Evolutionary conservation across 1,140 invertebrate genomes (phyloP).

Genomic region (Plodia interpunctella): DNA sequence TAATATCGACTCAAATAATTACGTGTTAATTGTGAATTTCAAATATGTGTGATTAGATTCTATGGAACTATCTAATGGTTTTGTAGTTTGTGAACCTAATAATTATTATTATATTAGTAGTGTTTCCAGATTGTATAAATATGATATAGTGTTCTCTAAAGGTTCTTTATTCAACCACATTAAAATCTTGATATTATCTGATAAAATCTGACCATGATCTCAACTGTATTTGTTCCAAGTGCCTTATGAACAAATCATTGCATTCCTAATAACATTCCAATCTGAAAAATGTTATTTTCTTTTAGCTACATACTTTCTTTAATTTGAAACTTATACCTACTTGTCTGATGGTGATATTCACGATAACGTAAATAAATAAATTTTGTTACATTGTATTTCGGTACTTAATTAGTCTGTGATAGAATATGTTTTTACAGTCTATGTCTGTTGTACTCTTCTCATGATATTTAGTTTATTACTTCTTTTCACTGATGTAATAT

Average conservation of each 20-base stretch:
- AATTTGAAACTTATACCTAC: background rate
- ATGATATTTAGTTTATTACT: slow-evolving; percentile 19
- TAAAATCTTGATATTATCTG: slow-evolving; percentile 27
- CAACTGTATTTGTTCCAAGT: slow-evolving; percentile 72
- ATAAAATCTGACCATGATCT: slow-evolving; percentile 44
- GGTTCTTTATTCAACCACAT: slow-evolving; percentile 20
- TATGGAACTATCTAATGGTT: slow-evolving; percentile 58
- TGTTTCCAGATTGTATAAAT: slow-evolving; percentile 20
- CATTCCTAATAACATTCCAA: slow-evolving; percentile 63
- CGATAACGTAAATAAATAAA: background rate
- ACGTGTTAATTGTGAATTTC: slow-evolving; percentile 50
- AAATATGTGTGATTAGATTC: slow-evolving; percentile 58
- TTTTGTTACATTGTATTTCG: slow-evolving; percentile 15
- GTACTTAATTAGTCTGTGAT: slow-evolving; percentile 61
- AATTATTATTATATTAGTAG: slow-evolving; percentile 18
- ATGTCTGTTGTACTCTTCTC: slow-evolving; percentile 17
- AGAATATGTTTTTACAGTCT: slow-evolving; percentile 34
- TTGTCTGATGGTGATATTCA: slow-evolving; percentile 7
- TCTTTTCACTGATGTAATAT: slow-evolving; percentile 15
- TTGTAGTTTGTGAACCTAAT: slow-evolving; percentile 44
- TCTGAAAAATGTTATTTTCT: background rate
- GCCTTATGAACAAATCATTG: slow-evolving; percentile 72
- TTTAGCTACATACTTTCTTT: background rate
- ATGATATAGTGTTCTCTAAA: background rate
- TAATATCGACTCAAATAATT: slow-evolving; percentile 27